A percentile compares a stretch with the other conserved stretches of the same genome.
phyloP scores from a whole-genome alignment of 2,113 vertebrate species.

The Pelusios castaneus region DNA sequence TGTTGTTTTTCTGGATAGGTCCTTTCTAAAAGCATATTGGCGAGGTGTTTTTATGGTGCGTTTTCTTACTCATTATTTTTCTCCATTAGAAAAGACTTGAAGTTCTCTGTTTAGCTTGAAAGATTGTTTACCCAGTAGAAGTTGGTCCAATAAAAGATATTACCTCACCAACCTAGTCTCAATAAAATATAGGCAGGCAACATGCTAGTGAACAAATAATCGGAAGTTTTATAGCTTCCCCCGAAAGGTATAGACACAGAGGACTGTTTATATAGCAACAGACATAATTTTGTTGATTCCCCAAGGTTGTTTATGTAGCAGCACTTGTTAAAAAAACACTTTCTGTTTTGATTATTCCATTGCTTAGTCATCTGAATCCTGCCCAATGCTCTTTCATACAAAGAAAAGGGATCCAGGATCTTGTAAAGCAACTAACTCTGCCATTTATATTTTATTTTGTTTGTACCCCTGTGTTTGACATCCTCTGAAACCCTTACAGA shows the following conservation, averaged over 20 bases:
- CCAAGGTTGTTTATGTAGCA: constrained; percentile 59
- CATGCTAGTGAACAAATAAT: constrained; percentile 47
- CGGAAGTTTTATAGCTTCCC: constrained; percentile 29
- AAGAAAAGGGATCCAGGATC: constrained; percentile 54
- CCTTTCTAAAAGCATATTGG: not conserved
- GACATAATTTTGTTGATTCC: constrained; percentile 54
- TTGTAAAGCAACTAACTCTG: constrained; percentile 67
- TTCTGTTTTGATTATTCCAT: constrained; percentile 64
- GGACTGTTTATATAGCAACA: constrained; percentile 56
- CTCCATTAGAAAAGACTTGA: constrained; percentile 29
- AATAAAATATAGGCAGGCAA: constrained; percentile 58
- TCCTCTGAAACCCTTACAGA: constrained; percentile 60
- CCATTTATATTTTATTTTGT: constrained; percentile 70
- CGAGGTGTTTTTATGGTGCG: not conserved
- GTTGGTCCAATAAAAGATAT: not conserved
- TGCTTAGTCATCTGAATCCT: constrained; percentile 64
- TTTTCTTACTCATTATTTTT: not conserved
- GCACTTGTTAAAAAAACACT: constrained; percentile 57
- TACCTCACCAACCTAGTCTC: not conserved
- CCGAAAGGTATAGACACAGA: constrained; percentile 51
- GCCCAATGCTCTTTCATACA: constrained; percentile 51
- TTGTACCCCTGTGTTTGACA: constrained; percentile 60
- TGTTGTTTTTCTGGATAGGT: not conserved
- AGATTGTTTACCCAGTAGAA: not conserved
- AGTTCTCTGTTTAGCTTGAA: not conserved